Conservation (phyloP, 2,888 invertebrate species). For the Incurvaria masculella region DNA sequence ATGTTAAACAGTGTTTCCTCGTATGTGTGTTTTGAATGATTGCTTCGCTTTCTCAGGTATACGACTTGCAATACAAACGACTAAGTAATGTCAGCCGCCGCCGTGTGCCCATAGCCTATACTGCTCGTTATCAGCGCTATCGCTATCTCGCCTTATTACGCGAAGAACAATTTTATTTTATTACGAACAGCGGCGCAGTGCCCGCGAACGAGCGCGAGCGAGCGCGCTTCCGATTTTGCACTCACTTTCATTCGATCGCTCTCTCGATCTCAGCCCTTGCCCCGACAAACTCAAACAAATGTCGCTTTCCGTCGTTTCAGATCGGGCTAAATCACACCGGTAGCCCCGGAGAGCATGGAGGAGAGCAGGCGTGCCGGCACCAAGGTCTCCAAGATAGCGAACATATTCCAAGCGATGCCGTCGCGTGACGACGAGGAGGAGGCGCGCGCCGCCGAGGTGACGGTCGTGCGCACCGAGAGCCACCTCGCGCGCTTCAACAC, state of each 20-base stretch:
- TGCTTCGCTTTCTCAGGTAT: too few species aligned
- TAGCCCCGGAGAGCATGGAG: conserved; percentile 60
- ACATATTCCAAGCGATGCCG: conserved; percentile 80
- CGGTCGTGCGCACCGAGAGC: conserved; percentile 82
- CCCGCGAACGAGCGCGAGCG: conserved; percentile 27
- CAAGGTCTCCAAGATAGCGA: conserved; percentile 89
- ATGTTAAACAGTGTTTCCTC: too few species aligned
- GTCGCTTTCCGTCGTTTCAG: conserved; percentile 34
- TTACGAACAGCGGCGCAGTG: conserved; percentile 30
- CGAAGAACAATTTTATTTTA: conserved; percentile 37
- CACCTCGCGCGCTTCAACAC: conserved; percentile 90
- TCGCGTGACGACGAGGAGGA: conserved; percentile 52
- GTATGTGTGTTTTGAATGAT: too few species aligned
- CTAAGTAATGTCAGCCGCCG: neutral
- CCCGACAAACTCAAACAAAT: neutral
- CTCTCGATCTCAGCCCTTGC: neutral
- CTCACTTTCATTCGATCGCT: neutral
- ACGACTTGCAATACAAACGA: too few species aligned
- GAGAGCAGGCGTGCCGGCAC: conserved; percentile 67
- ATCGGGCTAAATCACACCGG: conserved; percentile 50
- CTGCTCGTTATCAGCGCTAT: conserved; percentile 46
- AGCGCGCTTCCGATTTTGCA: neutral
- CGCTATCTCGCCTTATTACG: conserved; percentile 50
- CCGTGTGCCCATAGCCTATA: neutral
- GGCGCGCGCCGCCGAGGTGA: conserved; percentile 57